Evolutionary conservation across 2,113 vertebrate genomes (phyloP).

Genomic region (Eulemur macaco): DNA sequence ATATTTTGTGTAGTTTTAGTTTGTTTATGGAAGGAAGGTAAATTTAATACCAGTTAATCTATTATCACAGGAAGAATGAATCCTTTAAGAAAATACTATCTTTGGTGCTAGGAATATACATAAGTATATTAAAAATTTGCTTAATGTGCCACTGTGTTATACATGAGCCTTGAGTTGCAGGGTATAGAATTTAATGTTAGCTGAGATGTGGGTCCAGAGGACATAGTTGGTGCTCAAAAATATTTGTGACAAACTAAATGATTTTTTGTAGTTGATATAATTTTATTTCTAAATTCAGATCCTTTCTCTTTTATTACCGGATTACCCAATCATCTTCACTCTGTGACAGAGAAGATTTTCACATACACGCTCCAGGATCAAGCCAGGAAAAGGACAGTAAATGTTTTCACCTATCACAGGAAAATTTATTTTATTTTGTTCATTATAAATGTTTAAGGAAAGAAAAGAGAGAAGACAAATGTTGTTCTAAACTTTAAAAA

Average conservation of each 20-base stretch:
- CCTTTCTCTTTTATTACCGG: neutral
- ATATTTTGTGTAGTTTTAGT: neutral
- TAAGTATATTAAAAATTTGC: neutral
- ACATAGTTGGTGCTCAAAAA: neutral
- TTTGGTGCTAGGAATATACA: neutral
- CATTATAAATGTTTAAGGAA: neutral
- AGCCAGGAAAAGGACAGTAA: neutral
- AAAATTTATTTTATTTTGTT: neutral
- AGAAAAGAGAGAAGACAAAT: neutral
- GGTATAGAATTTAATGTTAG: neutral
- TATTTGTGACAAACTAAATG: neutral
- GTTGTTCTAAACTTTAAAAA: neutral
- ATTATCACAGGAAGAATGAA: neutral
- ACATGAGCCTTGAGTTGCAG: neutral
- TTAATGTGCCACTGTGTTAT: neutral
- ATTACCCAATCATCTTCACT: neutral
- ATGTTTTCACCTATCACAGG: neutral
- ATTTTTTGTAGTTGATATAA: neutral
- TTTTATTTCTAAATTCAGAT: neutral
- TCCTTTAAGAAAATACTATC: neutral
- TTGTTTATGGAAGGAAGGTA: neutral
- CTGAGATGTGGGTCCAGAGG: neutral
- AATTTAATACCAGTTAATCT: neutral
- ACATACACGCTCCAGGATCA: neutral
- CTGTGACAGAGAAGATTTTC: neutral